phyloP scores from a whole-genome alignment of 2,888 invertebrate species.

The Chesias legatella region DNA sequence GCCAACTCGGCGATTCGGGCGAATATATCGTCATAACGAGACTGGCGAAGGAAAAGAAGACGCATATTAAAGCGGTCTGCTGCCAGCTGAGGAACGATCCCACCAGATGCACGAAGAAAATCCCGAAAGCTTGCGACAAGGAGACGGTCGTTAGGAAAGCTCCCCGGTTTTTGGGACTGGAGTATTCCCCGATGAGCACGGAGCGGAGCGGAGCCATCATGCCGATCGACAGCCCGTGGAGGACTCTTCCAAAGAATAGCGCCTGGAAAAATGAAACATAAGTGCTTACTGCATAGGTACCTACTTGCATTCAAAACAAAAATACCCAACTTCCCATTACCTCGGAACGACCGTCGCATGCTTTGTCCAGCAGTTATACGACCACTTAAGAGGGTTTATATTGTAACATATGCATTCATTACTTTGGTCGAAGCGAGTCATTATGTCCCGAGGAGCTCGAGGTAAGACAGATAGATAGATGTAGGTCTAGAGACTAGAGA shows the following conservation, averaged over 20 bases:
- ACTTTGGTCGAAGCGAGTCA: too few species aligned
- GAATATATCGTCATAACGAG: constrained; percentile 55
- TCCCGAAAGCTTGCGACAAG: constrained; percentile 78
- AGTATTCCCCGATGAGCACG: constrained; percentile 75
- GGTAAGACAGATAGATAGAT: too few species aligned
- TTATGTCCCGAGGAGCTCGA: too few species aligned
- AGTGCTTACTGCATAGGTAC: too few species aligned
- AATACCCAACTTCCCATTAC: too few species aligned
- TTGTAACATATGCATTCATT: too few species aligned
- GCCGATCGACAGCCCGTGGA: constrained; percentile 71
- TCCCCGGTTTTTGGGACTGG: constrained; percentile 80
- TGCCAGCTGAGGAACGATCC: constrained; percentile 81
- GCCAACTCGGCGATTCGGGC: constrained; percentile 83
- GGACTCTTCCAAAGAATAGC: constrained; percentile 45
- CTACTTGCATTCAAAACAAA: too few species aligned
- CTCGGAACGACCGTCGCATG: too few species aligned
- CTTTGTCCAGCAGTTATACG: too few species aligned
- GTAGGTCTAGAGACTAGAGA: neutral
- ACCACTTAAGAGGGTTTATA: too few species aligned
- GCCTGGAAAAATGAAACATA: constrained; percentile 45
- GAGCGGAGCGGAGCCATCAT: constrained; percentile 67
- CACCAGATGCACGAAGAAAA: constrained; percentile 79
- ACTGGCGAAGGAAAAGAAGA: constrained; percentile 62
- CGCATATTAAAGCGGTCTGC: constrained; percentile 68
- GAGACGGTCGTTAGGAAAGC: constrained; percentile 79